Conservation (phyloP, 1,140 invertebrate genomes). For the Bicyclus anynana region DNA sequence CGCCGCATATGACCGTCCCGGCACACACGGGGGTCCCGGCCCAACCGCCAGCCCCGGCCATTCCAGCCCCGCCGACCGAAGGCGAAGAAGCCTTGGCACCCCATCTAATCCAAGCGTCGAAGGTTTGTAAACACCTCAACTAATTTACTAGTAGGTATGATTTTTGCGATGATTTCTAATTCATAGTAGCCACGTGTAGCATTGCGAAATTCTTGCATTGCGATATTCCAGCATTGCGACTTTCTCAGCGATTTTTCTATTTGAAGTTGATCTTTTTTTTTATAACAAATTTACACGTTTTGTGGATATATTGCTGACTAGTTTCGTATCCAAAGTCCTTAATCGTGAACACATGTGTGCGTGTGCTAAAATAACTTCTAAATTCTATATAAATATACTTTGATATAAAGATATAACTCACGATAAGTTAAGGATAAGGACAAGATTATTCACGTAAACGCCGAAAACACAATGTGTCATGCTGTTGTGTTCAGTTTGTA, state of each 20-base stretch:
- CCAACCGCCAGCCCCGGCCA: neutral
- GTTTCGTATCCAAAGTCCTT: too few species aligned
- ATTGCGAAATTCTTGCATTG: constrained; percentile 7
- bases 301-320: too few species aligned
- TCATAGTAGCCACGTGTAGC: too few species aligned
- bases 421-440: too few species aligned
- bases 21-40: constrained; percentile 51
- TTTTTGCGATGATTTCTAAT: constrained; percentile 8
- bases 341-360: too few species aligned
- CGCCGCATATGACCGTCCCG: constrained; percentile 8
- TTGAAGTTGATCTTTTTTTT: constrained; percentile 1
- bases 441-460: too few species aligned
- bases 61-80: constrained; percentile 69
- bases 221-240: constrained; percentile 24
- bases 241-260: neutral
- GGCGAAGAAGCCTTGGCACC: constrained; percentile 78
- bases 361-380: too few species aligned
- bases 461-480: too few species aligned
- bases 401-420: too few species aligned
- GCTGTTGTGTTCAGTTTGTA: too few species aligned
- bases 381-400: too few species aligned
- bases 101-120: constrained; percentile 87
- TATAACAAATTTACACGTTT: too few species aligned
- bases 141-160: neutral
- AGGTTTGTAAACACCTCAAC: constrained; percentile 76